phyloP scores from a whole-genome alignment of 2,113 vertebrate species.

The Syngnathus scovelli region DNA sequence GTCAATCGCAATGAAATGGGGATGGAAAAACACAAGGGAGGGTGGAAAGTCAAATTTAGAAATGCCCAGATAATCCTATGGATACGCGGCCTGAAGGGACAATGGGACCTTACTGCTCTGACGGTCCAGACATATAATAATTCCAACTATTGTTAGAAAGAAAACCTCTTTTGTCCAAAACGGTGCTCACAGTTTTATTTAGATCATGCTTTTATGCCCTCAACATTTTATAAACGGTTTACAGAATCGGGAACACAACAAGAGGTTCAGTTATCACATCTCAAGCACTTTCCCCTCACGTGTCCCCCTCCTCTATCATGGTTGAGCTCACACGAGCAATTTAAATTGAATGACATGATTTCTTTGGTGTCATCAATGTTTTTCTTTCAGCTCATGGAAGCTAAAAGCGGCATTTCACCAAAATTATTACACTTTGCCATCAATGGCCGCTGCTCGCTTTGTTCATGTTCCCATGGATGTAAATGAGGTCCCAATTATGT shows the following conservation, averaged over 20 bases:
- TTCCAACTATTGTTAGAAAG: too few relatives aligned
- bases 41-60: background rate
- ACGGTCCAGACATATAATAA: background rate
- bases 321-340: too few relatives aligned
- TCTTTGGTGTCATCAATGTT: slow-evolving; percentile 52
- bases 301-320: too few relatives aligned
- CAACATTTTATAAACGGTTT: too few relatives aligned
- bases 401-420: slow-evolving; percentile 50
- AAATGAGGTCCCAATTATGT: slow-evolving; percentile 14
- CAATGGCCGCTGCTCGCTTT: slow-evolving; percentile 16
- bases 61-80: background rate
- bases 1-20: background rate
- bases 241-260: too few relatives aligned
- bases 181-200: background rate
- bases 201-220: background rate
- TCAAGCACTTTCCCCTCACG: too few relatives aligned
- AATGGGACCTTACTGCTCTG: background rate
- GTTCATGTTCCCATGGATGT: background rate
- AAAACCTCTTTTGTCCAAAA: background rate
- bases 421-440: slow-evolving; percentile 52
- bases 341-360: slow-evolving; percentile 41
- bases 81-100: background rate
- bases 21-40: background rate
- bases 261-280: too few relatives aligned
- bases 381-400: slow-evolving; percentile 53